These are phyloP conservation scores for Loris lydekkerianus DNA, from an alignment of 2,797 vertebrate genomes.

Conservation along the genomic window DNA sequence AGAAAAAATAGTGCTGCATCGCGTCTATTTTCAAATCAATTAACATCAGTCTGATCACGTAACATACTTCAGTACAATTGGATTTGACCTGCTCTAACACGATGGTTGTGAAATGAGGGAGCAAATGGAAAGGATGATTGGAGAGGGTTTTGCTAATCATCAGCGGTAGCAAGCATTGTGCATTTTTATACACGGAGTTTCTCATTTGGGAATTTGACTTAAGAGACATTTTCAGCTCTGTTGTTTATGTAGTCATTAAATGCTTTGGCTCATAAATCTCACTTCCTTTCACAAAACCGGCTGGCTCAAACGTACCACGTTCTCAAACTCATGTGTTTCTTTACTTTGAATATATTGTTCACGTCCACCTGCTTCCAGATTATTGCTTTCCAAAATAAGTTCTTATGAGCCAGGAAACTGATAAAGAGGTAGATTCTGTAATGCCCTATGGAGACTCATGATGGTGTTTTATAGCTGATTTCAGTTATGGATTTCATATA, in stretches of 20 bases:
- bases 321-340: background rate
- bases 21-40: background rate
- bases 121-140: background rate
- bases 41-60: background rate
- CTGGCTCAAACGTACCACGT: conserved; percentile 41
- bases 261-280: background rate
- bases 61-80: background rate
- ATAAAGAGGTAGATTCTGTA: background rate
- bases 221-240: background rate
- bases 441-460: background rate
- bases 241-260: conserved; percentile 23
- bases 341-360: conserved; percentile 1
- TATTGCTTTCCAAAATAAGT: conserved; percentile 50
- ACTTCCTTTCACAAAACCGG: conserved; percentile 19
- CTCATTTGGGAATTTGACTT: background rate
- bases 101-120: background rate
- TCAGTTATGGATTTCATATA: background rate
- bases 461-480: background rate
- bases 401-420: background rate
- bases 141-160: background rate
- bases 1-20: background rate
- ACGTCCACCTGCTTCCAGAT: background rate
- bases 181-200: background rate
- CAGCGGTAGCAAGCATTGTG: background rate
- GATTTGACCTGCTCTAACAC: background rate